These are phyloP conservation scores for Cephalopterus ornatus DNA, from an alignment of 2,113 vertebrate genomes.

Conservation along the genomic window DNA sequence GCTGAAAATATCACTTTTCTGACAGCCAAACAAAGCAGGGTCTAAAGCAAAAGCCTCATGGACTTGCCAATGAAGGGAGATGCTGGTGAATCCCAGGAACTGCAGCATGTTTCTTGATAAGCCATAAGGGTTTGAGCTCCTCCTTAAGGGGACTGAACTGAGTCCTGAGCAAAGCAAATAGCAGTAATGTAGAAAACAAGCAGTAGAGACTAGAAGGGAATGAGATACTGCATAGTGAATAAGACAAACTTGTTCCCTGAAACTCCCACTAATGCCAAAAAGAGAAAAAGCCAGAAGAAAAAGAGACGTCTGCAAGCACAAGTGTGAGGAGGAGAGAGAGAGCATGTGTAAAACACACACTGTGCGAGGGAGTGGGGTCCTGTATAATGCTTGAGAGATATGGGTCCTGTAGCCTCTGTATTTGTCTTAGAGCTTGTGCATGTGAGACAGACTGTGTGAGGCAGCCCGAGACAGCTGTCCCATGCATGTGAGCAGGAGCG, in stretches of 20 bases:
- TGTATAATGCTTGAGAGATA: neutral
- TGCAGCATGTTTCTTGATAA: neutral
- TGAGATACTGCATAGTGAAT: neutral
- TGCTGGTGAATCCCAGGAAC: neutral
- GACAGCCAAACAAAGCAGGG: neutral
- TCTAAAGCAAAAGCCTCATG: neutral
- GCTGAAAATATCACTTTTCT: neutral
- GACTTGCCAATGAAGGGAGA: neutral
- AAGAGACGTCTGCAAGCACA: neutral
- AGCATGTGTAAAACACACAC: neutral
- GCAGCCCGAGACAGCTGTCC: neutral
- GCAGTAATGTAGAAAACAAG: neutral
- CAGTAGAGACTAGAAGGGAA: neutral
- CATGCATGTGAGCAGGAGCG: fast-evolving
- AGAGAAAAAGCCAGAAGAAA: neutral
- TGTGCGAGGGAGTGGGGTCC: neutral
- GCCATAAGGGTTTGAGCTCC: neutral
- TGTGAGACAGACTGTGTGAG: neutral
- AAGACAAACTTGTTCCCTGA: neutral
- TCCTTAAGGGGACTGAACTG: neutral
- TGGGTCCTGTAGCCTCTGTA: neutral
- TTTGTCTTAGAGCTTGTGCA: neutral
- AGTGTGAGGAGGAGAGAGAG: neutral
- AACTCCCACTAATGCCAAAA: neutral
- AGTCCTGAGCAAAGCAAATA: neutral